Base-by-base conservation (phyloP, 1,140 invertebrate genomes). In the Sipha flava region DNA sequence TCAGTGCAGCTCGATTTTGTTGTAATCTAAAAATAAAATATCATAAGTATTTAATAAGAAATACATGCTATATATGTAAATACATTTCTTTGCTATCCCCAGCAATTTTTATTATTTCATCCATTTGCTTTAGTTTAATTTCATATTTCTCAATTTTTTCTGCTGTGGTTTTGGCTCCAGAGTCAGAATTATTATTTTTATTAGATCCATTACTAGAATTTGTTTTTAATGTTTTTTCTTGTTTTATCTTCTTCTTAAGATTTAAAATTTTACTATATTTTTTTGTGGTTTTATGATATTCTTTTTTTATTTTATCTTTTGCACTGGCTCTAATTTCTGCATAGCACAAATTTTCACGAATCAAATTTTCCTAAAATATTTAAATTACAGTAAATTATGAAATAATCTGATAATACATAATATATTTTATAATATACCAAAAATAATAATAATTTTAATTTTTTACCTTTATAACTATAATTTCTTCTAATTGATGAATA, bases 401-500 rank as follows among this genome's bases (percentile, higher is more conserved):
- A 40, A 66, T 40, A n/a, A 34, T 37, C 2, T 14, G 14, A 16
- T 66, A 23, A 14, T 40, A 23, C 21, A 23, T 23, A 14, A 5
- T 40, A 40, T 40, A 23, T 2, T 40, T 37, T 40, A 66, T 23
- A 14, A 66, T 40, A 66, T 21, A 12, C 12, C n/a, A 21, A 62
- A 37, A 37, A 64, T 12, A 1, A 62, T 62, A 0, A 40, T 52
- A 29, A 57, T 26, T 2, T 40, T 45, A 40, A 57, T n/a, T n/a
- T n/a, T n/a, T 59, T 29, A 77, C 73, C 37, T 59, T 77, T 43
- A 77, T 59, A 16, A 23, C 21, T 23, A 77, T 77, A 29, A 77
- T 77, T 14, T 77, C 73, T 57, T 77, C 73, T 43, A 77, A 77
- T 7, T 77, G 21, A 59, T 77, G 43, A 26, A 77, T 77, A 59